Evolutionary conservation across 2,113 vertebrate genomes (phyloP), one percentile per base, ranked within the genome.

Genomic region (Ovibos moschatus): DNA sequence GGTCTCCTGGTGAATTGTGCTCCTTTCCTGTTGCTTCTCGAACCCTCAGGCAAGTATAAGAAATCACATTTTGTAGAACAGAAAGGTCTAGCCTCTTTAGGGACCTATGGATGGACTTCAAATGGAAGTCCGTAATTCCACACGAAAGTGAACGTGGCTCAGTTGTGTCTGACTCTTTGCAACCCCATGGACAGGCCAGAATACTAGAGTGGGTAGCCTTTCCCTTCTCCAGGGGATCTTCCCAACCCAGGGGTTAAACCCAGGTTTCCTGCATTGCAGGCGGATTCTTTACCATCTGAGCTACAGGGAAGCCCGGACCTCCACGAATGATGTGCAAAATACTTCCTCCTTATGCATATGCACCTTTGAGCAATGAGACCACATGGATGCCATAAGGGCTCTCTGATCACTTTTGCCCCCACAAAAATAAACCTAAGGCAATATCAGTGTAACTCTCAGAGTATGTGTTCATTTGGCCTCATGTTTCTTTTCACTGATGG

Each of bases 401-500:
- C 47, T 33, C 19, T 36, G 25, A 17, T 10, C 23, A 7, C 16
- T 14, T 88, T 47, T 7, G 7, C 12, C 10, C 9, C 13, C 7
- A 8, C 8, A 19, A 36, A 28, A 84, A 64, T 1, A 40, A 40
- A 43, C 14, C 71, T 43, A 10, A 8, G 12, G 5, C 81, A 76
- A 1, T 28, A 57, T 6, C 14, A n/a, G n/a, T 60, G 19, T 30
- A 81, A 47, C 53, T 90, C 33, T 62, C 30, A 28, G 25, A 87
- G 87, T 27, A 17, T 9, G 4, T 1, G 14, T 1, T 11, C 17
- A 45, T 87, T 40, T 91, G n/a, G 13, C 7, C 45, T 84, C 45
- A 43, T 60, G 95, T 96, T 85, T 50, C 76, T 82, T 93, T 76
- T 82, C 58, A 12, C 17, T 87, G n/a, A 53, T 36, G 25, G 15